Evolutionary conservation across 2,888 invertebrate genomes (phyloP).

Genomic region (Melanargia galathea): DNA sequence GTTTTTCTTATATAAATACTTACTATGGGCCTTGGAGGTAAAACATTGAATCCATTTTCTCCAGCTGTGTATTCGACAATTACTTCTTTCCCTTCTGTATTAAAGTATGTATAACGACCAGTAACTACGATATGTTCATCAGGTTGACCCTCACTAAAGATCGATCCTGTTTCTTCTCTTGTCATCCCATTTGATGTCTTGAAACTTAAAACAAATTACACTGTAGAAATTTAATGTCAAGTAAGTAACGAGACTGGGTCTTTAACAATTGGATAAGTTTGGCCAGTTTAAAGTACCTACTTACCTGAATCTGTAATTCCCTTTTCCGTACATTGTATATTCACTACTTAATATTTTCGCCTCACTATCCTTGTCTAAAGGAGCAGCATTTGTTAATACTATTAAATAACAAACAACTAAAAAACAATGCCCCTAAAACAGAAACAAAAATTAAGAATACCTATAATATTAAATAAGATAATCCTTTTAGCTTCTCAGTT

Average conservation of each 20-base stretch:
- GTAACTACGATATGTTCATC: conserved; percentile 49
- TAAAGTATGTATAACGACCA: conserved; percentile 51
- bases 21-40: neutral
- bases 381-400: neutral
- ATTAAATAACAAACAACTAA: neutral
- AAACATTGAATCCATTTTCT: conserved; percentile 45
- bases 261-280: too few species aligned
- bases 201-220: conserved; percentile 66
- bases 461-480: neutral
- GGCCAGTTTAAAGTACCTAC: too few species aligned
- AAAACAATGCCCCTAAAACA: neutral
- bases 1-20: conserved; percentile 1
- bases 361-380: conserved; percentile 9
- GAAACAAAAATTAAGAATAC: neutral
- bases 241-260: neutral
- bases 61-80: conserved; percentile 48
- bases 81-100: conserved; percentile 46
- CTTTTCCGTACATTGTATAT: conserved; percentile 10
- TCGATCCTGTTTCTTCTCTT: conserved; percentile 83
- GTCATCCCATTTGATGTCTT: conserved; percentile 86
- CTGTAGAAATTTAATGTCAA: neutral
- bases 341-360: conserved; percentile 5
- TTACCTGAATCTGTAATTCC: too few species aligned
- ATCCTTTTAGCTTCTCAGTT: neutral
- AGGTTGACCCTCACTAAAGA: conserved; percentile 55